A percentile compares a stretch with the other conserved stretches of the same genome.
Evolutionary conservation across 2,113 vertebrate genomes (phyloP).

Genomic region (Rhipidura dahli): DNA sequence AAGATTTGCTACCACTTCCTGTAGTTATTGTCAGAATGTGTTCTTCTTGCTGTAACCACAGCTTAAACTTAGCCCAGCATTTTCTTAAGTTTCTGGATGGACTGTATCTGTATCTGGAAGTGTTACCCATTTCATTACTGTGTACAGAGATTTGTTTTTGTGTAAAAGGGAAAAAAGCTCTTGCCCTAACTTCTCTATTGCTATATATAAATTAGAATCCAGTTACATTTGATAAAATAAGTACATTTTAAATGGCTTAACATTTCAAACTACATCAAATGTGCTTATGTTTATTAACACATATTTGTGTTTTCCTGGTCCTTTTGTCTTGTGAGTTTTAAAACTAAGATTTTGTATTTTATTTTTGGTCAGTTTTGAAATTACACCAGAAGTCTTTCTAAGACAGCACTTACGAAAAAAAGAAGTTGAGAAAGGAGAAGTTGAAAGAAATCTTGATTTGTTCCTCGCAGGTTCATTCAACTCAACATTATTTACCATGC

Average conservation of each 20-base stretch:
- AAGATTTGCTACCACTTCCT: background rate
- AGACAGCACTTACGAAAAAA: background rate
- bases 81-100: background rate
- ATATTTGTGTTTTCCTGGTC: background rate
- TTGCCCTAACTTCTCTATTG: background rate
- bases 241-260: background rate
- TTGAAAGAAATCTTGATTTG: background rate
- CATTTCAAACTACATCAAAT: background rate
- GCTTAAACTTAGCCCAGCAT: background rate
- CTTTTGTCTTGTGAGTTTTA: background rate
- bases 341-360: background rate
- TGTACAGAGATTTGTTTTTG: background rate
- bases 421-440: background rate
- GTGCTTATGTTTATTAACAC: background rate
- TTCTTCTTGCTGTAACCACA: background rate
- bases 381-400: background rate
- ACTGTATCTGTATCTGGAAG: background rate
- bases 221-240: background rate
- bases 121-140: background rate
- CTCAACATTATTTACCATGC: background rate
- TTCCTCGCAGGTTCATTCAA: background rate
- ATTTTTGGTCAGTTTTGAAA: background rate
- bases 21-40: background rate
- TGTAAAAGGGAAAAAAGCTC: background rate
- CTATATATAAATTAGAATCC: background rate